A percentile compares a stretch with the other conserved stretches of the same genome.
Evolutionary conservation across 2,113 vertebrate genomes (phyloP).

Genomic region (Aptenodytes patagonicus): DNA sequence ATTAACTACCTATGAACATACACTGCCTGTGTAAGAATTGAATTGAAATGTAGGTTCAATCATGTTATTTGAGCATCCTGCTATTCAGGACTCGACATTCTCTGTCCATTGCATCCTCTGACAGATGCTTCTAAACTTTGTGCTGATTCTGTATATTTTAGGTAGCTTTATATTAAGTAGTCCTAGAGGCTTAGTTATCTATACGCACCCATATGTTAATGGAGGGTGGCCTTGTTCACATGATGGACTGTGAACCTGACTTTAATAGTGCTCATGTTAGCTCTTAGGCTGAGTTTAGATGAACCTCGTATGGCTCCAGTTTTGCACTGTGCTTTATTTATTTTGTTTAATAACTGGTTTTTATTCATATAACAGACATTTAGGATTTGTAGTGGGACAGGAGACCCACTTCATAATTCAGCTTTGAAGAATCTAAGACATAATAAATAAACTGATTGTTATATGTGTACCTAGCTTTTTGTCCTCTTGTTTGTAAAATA

Average conservation of each 20-base stretch:
- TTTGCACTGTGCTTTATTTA: not conserved
- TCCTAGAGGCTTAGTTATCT: not conserved
- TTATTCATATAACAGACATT: not conserved
- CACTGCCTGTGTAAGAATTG: fast-evolving
- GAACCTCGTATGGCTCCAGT: not conserved
- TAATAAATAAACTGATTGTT: not conserved
- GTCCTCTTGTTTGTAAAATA: not conserved
- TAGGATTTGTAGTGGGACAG: not conserved
- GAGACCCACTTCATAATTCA: not conserved
- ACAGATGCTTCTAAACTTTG: not conserved
- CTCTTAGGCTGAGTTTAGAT: not conserved
- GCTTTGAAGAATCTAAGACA: not conserved
- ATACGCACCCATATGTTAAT: fast-evolving
- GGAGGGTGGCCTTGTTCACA: fast-evolving
- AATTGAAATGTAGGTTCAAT: not conserved
- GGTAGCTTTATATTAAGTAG: not conserved
- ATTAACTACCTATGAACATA: too few species aligned
- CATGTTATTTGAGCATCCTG: not conserved
- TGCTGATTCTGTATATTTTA: not conserved
- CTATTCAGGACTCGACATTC: not conserved
- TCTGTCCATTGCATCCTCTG: not conserved
- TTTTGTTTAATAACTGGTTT: not conserved
- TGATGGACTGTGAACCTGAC: not conserved
- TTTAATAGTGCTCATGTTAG: not conserved
- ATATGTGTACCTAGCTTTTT: not conserved